Evolutionary conservation across 2,888 invertebrate species (phyloP).

Genomic region (Amphiduros pacificus): DNA sequence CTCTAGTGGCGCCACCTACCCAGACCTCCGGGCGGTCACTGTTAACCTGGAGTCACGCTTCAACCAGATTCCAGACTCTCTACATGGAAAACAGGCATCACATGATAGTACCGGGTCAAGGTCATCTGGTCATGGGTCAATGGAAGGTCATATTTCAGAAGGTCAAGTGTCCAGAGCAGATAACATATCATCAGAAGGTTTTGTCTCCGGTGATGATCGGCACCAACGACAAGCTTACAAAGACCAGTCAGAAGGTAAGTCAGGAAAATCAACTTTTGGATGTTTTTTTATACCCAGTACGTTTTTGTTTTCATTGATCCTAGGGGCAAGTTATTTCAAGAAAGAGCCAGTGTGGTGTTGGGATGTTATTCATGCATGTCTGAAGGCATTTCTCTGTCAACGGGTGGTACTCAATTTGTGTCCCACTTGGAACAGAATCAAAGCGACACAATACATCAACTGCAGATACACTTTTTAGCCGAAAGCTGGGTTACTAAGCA

Average conservation of each 20-base stretch:
- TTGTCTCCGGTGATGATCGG: conserved; percentile 35
- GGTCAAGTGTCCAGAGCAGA: conserved; percentile 8
- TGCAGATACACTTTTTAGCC: too few species aligned
- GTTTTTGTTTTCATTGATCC: too few species aligned
- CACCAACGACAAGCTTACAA: conserved; percentile 35
- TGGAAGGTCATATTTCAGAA: conserved; percentile 36
- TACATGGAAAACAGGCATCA: conserved; percentile 18
- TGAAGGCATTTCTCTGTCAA: too few species aligned
- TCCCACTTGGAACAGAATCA: too few species aligned
- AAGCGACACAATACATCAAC: too few species aligned
- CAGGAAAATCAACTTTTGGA: too few species aligned
- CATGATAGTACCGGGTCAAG: conserved; percentile 24
- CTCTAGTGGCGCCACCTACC: background rate
- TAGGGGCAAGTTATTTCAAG: too few species aligned
- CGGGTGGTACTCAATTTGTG: too few species aligned
- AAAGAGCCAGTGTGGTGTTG: too few species aligned
- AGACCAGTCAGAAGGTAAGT: conserved; percentile 1
- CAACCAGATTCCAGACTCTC: background rate
- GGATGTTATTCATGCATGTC: too few species aligned
- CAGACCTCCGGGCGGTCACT: background rate
- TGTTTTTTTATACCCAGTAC: too few species aligned
- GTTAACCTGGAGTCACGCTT: conserved; percentile 4
- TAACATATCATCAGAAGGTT: conserved; percentile 21
- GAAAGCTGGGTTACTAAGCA: too few species aligned
- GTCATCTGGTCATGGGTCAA: conserved; percentile 44